Conservation (phyloP, 2,888 invertebrate genomes). For the Agrypnus murinus region DNA sequence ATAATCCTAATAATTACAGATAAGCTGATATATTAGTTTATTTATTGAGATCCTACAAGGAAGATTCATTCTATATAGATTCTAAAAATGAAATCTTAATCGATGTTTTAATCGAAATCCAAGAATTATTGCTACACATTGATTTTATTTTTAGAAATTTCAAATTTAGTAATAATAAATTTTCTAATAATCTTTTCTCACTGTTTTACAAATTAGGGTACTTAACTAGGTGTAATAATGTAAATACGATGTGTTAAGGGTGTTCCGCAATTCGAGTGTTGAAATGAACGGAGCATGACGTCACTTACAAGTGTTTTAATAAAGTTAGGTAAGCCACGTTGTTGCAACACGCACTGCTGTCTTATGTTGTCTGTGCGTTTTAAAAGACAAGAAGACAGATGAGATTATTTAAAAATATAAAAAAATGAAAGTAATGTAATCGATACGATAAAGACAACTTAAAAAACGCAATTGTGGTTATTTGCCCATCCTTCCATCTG, state of each 20-base stretch:
- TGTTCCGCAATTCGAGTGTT: conserved; percentile 47
- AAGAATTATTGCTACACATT: no score
- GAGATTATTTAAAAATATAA: no score
- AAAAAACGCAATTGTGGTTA: background rate
- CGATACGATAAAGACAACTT: no score
- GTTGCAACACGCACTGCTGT: conserved; percentile 34
- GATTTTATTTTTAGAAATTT: no score
- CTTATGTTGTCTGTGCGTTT: conserved; percentile 6
- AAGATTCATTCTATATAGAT: no score
- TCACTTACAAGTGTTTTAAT: conserved; percentile 47
- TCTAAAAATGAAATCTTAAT: no score
- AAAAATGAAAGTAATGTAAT: no score
- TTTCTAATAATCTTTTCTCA: conserved; percentile 6
- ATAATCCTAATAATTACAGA: no score
- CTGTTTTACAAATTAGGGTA: conserved; percentile 32
- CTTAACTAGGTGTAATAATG: conserved; percentile 33
- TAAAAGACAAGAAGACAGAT: background rate
- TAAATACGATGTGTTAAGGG: conserved; percentile 41
- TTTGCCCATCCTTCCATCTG: background rate
- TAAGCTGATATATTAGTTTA: no score
- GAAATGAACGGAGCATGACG: conserved; percentile 41
- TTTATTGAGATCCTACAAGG: no score
- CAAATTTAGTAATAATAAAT: no score
- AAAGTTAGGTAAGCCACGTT: conserved; percentile 42
- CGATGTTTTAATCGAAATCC: no score